phyloP scores from a whole-genome alignment of 2,113 vertebrate species.

The Lagenorhynchus albirostris region DNA sequence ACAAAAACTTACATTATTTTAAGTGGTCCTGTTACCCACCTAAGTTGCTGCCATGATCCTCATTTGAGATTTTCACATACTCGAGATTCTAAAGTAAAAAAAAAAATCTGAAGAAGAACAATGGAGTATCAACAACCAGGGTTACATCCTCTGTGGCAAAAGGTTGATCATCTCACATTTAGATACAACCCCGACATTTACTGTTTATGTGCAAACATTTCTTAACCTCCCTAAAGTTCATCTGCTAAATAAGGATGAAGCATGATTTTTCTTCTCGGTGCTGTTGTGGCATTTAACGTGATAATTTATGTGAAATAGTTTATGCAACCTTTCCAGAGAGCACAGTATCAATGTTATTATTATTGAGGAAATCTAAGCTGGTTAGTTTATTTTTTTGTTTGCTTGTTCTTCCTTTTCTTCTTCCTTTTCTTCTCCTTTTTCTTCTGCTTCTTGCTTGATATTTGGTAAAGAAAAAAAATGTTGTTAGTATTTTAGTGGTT shows the following conservation, averaged over 20 bases:
- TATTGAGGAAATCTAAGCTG: background rate
- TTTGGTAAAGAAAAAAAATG: background rate
- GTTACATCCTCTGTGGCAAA: background rate
- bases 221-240: background rate
- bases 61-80: background rate
- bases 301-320: background rate
- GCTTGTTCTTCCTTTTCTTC: background rate
- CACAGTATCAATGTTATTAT: background rate
- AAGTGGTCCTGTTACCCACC: background rate
- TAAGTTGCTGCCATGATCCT: background rate
- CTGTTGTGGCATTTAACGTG: background rate
- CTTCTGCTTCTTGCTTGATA: background rate
- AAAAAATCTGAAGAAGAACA: background rate
- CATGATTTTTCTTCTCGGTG: background rate
- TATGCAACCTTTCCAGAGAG: background rate
- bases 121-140: background rate
- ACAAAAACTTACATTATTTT: background rate
- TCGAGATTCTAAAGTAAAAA: background rate
- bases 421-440: background rate
- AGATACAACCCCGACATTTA: background rate
- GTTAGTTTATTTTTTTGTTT: background rate
- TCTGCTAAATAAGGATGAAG: background rate
- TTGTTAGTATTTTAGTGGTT: background rate
- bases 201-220: background rate
- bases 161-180: constrained; percentile 16